Percentiles rank a stretch among this genome's conserved stretches.
These are phyloP conservation scores for Nebria ingens DNA, from an alignment of 1,140 invertebrate genomes.

Conservation along the genomic window DNA sequence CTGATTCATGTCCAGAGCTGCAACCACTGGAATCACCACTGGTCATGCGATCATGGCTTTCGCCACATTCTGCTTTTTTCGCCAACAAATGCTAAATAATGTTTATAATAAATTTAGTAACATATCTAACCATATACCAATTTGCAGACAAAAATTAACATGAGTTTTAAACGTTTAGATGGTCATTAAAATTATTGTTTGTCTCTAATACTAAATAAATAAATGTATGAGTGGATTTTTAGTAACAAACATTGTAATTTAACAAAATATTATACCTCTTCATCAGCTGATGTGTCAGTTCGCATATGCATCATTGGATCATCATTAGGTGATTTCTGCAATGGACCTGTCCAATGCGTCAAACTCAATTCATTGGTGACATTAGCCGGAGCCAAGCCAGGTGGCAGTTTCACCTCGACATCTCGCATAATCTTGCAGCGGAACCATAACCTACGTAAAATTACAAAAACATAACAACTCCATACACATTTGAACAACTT, in stretches of 20 bases:
- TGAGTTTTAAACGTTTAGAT: no score
- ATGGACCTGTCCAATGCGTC: slow-evolving; percentile 11
- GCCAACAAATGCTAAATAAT: background rate
- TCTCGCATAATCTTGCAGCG: slow-evolving; percentile 41
- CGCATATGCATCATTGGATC: slow-evolving; percentile 10
- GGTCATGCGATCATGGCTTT: slow-evolving; percentile 13
- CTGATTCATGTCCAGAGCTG: slow-evolving; percentile 45
- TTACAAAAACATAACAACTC: background rate
- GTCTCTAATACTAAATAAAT: slow-evolving; percentile 13
- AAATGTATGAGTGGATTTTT: no score
- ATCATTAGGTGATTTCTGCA: slow-evolving; percentile 10
- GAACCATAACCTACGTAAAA: slow-evolving; percentile 35
- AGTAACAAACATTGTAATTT: no score
- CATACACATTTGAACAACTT: background rate
- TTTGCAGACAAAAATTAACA: no score
- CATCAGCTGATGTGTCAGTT: slow-evolving; percentile 18
- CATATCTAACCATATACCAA: no score
- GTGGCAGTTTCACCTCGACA: slow-evolving; percentile 44
- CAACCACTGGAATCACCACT: slow-evolving; percentile 46
- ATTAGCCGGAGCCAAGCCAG: slow-evolving; percentile 41
- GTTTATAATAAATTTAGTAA: slow-evolving; percentile 1
- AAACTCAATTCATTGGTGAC: slow-evolving; percentile 21
- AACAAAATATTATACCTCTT: slow-evolving; percentile 14
- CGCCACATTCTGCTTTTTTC: background rate
- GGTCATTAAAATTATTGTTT: background rate